phyloP scores from a whole-genome alignment of 1,140 invertebrate genomes.

The Pseudomyrmex gracilis region DNA sequence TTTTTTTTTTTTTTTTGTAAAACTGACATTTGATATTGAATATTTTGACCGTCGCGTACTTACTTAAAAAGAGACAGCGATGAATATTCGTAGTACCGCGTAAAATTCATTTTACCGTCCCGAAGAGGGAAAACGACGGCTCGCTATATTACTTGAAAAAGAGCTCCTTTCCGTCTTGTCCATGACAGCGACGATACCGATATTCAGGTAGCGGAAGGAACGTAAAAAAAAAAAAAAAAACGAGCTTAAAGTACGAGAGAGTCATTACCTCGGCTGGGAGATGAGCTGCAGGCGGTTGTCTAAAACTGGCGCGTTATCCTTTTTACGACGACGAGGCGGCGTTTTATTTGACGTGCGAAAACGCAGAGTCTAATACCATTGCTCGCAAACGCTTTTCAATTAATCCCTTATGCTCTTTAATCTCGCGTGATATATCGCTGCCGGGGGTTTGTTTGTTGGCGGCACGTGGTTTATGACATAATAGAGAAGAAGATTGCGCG shows the following conservation, averaged over 20 bases:
- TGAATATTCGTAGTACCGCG: neutral
- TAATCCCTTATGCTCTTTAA: conserved; percentile 30
- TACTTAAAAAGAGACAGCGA: neutral
- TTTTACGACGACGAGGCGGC: conserved; percentile 8
- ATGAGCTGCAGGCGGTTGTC: conserved; percentile 9
- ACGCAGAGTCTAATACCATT: neutral
- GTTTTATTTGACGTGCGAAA: conserved; percentile 2
- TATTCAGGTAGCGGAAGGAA: conserved; percentile 37
- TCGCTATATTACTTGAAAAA: conserved; percentile 12
- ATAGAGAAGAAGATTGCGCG: neutral
- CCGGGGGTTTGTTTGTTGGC: neutral
- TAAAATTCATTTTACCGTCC: conserved; percentile 25
- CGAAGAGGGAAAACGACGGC: neutral
- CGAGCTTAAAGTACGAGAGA: conserved; percentile 12
- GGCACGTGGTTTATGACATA: conserved; percentile 1
- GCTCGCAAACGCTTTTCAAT: conserved; percentile 30
- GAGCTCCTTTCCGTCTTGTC: conserved; percentile 1
- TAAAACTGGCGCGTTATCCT: conserved; percentile 35
- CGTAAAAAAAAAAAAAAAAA: no score
- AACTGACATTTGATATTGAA: no score
- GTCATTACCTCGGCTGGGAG: neutral
- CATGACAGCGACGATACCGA: conserved; percentile 6
- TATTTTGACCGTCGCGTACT: neutral
- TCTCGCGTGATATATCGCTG: conserved; percentile 10
- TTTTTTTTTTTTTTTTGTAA: no score